These are phyloP conservation scores for Rhincodon typus DNA, from an alignment of 2,797 vertebrate species.

Conservation along the genomic window DNA sequence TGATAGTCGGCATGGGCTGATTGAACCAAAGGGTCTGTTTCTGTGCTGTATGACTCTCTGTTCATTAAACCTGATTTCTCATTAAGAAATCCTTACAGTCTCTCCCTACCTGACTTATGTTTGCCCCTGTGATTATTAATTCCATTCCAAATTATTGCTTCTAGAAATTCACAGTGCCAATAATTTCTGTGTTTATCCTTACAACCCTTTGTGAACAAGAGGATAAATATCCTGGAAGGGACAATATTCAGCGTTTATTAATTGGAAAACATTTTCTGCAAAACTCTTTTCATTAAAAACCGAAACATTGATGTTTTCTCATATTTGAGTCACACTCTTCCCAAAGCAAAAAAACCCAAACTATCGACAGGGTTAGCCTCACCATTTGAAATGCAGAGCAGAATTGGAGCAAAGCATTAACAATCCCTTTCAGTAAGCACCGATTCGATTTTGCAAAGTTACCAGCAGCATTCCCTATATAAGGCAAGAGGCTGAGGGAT, in stretches of 20 bases:
- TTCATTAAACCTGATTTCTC: too few species aligned
- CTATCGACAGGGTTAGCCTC: not conserved
- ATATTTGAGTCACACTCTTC: not conserved
- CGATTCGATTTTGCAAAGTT: not conserved
- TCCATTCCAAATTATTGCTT: too few species aligned
- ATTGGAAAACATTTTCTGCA: not conserved
- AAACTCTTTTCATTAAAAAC: not conserved
- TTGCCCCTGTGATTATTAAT: too few species aligned
- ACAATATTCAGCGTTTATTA: not conserved
- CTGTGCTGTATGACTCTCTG: too few species aligned
- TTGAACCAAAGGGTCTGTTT: too few species aligned
- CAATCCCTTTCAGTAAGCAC: too few species aligned
- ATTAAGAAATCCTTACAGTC: too few species aligned
- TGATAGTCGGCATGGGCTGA: too few species aligned
- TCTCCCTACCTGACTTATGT: too few species aligned
- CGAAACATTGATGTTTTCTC: not conserved
- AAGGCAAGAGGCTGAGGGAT: not conserved
- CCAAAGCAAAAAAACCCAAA: not conserved
- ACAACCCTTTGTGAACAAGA: too few species aligned
- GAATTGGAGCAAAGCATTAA: not conserved
- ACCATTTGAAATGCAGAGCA: not conserved
- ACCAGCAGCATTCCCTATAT: not conserved
- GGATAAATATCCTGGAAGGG: not conserved
- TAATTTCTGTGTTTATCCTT: too few species aligned
- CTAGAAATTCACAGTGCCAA: too few species aligned